Percentiles rank a stretch among this genome's conserved stretches.
Evolutionary conservation across 2,888 invertebrate genomes (phyloP).

Genomic region (Ichneumoninae sp.): DNA sequence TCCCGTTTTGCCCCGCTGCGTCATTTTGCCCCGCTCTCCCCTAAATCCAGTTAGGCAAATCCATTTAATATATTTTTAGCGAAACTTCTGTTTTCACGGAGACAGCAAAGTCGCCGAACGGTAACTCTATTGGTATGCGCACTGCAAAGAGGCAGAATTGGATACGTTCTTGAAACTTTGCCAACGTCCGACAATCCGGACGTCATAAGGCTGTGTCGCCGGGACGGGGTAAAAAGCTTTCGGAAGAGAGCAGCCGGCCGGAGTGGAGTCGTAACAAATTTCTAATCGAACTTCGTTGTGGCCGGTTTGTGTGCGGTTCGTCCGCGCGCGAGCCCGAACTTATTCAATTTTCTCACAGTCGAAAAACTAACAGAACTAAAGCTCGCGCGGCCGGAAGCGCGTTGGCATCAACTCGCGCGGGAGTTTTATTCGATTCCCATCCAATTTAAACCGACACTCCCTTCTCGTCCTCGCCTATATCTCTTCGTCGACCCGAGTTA

Average conservation of each 20-base stretch:
- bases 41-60: too few species aligned
- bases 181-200: conserved; percentile 6
- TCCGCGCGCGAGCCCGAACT: conserved; percentile 51
- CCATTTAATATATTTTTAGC: not conserved
- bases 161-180: conserved; percentile 50
- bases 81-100: conserved; percentile 26
- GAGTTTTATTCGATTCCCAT: conserved; percentile 67
- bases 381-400: conserved; percentile 33
- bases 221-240: not conserved
- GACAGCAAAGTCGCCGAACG: not conserved
- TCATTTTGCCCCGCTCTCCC: too few species aligned
- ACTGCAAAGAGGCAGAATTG: not conserved
- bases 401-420: conserved; percentile 57
- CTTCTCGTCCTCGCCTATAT: conserved; percentile 44
- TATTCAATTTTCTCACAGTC: conserved; percentile 66
- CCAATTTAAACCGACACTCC: conserved; percentile 69
- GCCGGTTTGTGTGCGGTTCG: conserved; percentile 26
- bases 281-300: conserved; percentile 62
- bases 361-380: conserved; percentile 57
- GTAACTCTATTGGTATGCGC: conserved; percentile 34
- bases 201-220: conserved; percentile 34
- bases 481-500: conserved; percentile 24
- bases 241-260: not conserved
- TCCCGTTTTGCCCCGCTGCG: too few species aligned
- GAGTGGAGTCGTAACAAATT: conserved; percentile 40